Evolutionary conservation across 2,113 vertebrate genomes (phyloP).

Genomic region (Pygathrix nemaeus): DNA sequence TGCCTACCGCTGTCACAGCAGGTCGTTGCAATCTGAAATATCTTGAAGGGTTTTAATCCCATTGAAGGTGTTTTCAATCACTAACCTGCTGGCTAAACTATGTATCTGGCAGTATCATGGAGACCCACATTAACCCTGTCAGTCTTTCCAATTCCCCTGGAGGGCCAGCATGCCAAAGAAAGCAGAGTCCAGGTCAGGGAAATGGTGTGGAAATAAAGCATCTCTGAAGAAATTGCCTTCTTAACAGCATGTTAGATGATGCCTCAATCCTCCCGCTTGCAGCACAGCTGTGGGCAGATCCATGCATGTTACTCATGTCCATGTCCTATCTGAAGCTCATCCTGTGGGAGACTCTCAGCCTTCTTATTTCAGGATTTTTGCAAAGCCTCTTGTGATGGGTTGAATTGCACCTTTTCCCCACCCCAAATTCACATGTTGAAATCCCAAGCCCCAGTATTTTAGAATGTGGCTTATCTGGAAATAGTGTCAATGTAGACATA

Average conservation of each 20-base stretch:
- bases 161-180: not conserved
- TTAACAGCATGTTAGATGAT: not conserved
- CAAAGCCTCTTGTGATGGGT: not conserved
- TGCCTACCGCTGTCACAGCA: slow-evolving; percentile 21
- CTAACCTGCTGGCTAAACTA: slow-evolving; percentile 28
- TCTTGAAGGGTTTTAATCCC: slow-evolving; percentile 51
- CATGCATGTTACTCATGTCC: fast-evolving
- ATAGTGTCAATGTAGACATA: not conserved
- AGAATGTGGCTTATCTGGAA: not conserved
- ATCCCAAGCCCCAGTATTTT: not conserved
- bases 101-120: not conserved
- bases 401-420: not conserved
- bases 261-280: not conserved
- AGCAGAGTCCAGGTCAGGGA: not conserved
- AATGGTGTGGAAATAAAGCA: not conserved
- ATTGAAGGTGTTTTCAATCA: slow-evolving; percentile 19
- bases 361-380: not conserved
- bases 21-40: slow-evolving; percentile 38
- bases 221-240: not conserved
- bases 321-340: not conserved
- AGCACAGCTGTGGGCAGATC: not conserved
- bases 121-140: slow-evolving; percentile 52
- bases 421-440: not conserved
- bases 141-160: slow-evolving; percentile 23
- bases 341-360: not conserved